Base-by-base conservation (phyloP, 2,113 vertebrate genomes). In the Symphodus melops region DNA sequence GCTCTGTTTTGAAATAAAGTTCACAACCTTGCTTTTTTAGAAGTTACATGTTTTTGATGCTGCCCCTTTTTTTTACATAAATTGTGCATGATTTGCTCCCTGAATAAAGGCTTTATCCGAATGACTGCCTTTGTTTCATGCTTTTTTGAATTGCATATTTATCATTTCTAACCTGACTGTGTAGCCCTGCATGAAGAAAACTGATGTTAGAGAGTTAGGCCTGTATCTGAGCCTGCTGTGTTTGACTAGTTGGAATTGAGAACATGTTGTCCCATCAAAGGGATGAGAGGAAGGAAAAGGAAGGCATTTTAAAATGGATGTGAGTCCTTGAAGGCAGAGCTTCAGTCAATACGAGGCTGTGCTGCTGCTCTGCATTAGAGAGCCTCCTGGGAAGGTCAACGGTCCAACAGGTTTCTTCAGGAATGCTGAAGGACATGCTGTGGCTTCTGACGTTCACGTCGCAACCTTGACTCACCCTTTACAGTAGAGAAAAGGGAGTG, bases 341-440 rank as follows among this genome's bases (percentile, higher is more conserved):
- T 64, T 74, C 17, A 52, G 62, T 73, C 58, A 68, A 71, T 63
- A 53, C 2, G n/a, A 46, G 54, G 41, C 25, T 66, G 21, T 23
- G 62, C 49, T 16, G 72, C 65, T 53, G 36, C 3, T 17, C 57
- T 63, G 54, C 19, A 33, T 55, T 21, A 70, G 53, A 70, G 53
- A 46, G 44, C 51, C 78, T 67, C 39, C 14, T 55, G 58, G 68
- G 75, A 79, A 52, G 60, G 61, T 68, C 63, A 62, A 10, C 5
- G 4, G 41, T 65, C 49, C 25, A 72, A 49, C 62, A 68, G 67
- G n/a, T 19, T 69, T 77, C 71, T 62, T 49, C 19, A 64, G 70
- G 61, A 75, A 74, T 67, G 19, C 46, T 1, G 37, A 62, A 72
- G 51, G 49, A 75, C 72, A 36, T 19, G 11, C 17, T 53, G 14